Evolutionary conservation across 2,797 vertebrate genomes (phyloP), one percentile per base, ranked within the genome.

Genomic region (Parauchenoglanis ngamensis): DNA sequence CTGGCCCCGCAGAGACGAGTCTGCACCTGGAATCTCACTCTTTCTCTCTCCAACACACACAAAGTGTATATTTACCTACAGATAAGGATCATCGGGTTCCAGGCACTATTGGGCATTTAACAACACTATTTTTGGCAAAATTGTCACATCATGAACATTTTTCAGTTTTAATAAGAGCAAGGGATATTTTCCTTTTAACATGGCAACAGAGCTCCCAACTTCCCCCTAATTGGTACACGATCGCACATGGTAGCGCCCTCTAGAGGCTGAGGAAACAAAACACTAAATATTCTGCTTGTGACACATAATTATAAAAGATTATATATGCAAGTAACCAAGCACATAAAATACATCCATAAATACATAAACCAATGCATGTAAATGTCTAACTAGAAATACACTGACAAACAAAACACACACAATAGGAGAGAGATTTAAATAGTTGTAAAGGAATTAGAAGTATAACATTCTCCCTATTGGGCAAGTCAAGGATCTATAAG

Each of bases 1-100:
- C 93, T 91, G 92, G 92, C 90, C 92, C 88, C 89, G 91, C 91
- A 93, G 90, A 91, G 93, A 92, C 89, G 89, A 91, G 84, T 88
- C 84, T 88, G 89, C 94, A 89, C 88, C 90, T 89, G 90, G 49
- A 67, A 31, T 25, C 40, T 73, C 44, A 25, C 40, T 12, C 44
- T 25, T 49, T 2, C 73, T 2, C 46, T n/a, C 73, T 17, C 73
- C 2, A 52, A 56, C 52, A 11, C 15, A 56, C 73, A 77, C 13
- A 78, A 5, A 54, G 1, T 3, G 1, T 46, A 77, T 54, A 52
- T 52, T 54, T 54, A 54, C 6, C 8, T 56, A 7, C 35, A 23
- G 44, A 3, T 15, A 75, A 31, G n/a, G 25, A 28, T 54, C 49
- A 28, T 77, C 6, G 2, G 15, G 1, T 4, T 76, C 46, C 73